These are phyloP conservation scores for Otolemur crassicaudatus DNA, from an alignment of 2,797 vertebrate species.

Conservation along the genomic window DNA sequence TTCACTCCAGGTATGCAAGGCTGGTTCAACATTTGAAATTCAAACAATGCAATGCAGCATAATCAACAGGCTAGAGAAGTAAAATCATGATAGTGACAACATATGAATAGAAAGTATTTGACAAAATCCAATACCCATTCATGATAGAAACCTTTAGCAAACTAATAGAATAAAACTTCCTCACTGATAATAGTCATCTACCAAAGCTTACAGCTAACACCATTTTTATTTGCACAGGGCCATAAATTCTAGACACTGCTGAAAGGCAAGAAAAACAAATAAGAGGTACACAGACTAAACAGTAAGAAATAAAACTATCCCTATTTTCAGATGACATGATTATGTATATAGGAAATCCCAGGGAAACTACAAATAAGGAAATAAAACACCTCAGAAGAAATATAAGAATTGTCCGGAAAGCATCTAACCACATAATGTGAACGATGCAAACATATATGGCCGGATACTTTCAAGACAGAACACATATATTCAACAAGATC, in stretches of 20 bases:
- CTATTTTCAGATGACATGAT: background rate
- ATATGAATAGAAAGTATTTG: background rate
- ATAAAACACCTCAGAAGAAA: background rate
- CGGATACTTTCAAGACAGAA: too few species aligned
- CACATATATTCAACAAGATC: background rate
- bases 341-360: background rate
- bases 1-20: background rate
- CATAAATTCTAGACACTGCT: background rate
- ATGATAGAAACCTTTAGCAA: background rate
- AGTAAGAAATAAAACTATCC: background rate
- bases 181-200: background rate
- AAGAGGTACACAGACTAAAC: background rate
- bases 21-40: constrained; percentile 20
- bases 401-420: too few species aligned
- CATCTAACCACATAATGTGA: too few species aligned
- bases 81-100: background rate
- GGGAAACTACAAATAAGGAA: background rate
- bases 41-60: background rate
- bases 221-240: background rate
- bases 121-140: background rate
- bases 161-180: background rate
- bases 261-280: background rate
- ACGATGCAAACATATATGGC: too few species aligned
- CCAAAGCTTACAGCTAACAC: background rate
- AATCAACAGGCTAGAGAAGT: background rate